Evolutionary conservation across 1,140 invertebrate genomes (phyloP).

Genomic region (Tribolium castaneum): DNA sequence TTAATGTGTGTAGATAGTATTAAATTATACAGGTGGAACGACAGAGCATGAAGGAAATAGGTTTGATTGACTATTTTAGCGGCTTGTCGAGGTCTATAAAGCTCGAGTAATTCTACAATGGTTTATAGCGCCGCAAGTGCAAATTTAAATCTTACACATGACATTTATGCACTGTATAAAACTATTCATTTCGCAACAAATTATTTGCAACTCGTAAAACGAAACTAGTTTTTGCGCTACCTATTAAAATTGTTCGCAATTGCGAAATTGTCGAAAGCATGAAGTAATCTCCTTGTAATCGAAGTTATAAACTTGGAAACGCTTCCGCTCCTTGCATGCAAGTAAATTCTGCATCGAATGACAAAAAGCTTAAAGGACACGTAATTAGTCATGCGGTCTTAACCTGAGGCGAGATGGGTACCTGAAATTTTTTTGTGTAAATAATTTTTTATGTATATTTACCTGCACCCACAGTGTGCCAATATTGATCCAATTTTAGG

Average conservation of each 20-base stretch:
- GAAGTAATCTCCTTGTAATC: not conserved
- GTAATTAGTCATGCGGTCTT: not conserved
- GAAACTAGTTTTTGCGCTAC: not conserved
- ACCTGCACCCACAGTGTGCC: not conserved
- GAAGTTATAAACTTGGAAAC: not conserved
- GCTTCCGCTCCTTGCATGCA: not conserved
- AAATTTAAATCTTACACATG: conserved; percentile 11
- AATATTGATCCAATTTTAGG: conserved; percentile 6
- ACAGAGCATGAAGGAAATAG: conserved; percentile 15
- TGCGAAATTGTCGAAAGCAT: not conserved
- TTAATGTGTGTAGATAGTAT: not conserved
- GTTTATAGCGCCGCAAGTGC: conserved; percentile 9
- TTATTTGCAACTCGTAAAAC: not conserved
- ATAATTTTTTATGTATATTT: conserved; percentile 1
- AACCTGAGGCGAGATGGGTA: not conserved
- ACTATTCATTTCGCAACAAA: not conserved
- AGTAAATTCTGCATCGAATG: too few species aligned
- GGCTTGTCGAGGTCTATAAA: not conserved
- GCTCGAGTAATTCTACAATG: not conserved
- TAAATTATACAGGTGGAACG: not conserved
- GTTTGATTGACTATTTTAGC: conserved; percentile 23
- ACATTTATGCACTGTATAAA: conserved; percentile 9
- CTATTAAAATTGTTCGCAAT: not conserved
- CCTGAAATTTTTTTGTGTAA: not conserved
- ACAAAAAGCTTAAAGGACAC: not conserved